Conservation (phyloP, 2,888 invertebrate genomes). For the Lasiommata megera region DNA sequence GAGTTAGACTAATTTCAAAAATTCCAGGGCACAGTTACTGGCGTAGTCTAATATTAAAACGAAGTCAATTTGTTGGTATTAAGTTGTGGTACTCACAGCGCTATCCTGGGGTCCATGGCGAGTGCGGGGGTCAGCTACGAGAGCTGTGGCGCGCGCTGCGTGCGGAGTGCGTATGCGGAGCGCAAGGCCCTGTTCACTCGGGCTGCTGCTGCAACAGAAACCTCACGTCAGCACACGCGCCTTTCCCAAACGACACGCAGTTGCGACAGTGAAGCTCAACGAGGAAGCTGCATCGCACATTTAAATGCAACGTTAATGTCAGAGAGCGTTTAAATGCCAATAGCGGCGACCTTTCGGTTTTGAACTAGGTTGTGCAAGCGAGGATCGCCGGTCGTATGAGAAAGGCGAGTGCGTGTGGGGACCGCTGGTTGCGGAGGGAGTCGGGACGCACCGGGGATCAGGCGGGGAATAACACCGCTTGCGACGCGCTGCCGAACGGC, state of each 20-base stretch:
- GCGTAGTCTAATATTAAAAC: background rate
- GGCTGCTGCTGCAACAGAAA: constrained; percentile 75
- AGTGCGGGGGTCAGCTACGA: constrained; percentile 33
- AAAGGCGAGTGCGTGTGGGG: constrained; percentile 65
- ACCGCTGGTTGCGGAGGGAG: constrained; percentile 45
- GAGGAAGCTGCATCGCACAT: constrained; percentile 78
- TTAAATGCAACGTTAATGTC: constrained; percentile 79
- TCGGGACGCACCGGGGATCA: constrained; percentile 60
- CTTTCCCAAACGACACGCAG: constrained; percentile 73
- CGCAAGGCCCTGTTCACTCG: constrained; percentile 58
- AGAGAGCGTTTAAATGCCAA: constrained; percentile 80
- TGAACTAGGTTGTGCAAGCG: constrained; percentile 74
- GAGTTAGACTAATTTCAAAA: background rate
- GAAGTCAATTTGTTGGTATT: background rate
- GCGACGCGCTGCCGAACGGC: constrained; percentile 75
- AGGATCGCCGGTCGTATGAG: constrained; percentile 75
- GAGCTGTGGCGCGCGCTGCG: constrained; percentile 39
- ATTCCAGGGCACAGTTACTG: background rate
- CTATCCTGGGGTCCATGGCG: constrained; percentile 66
- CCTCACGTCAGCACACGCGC: constrained; percentile 73
- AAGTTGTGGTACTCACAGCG: constrained; percentile 61
- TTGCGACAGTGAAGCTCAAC: constrained; percentile 77
- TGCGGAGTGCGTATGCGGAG: constrained; percentile 40
- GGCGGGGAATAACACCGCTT: constrained; percentile 58
- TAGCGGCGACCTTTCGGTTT: constrained; percentile 77